Evolutionary conservation across 2,113 vertebrate species (phyloP), one percentile per base, ranked within the genome.

Genomic region (Lepus americanus): DNA sequence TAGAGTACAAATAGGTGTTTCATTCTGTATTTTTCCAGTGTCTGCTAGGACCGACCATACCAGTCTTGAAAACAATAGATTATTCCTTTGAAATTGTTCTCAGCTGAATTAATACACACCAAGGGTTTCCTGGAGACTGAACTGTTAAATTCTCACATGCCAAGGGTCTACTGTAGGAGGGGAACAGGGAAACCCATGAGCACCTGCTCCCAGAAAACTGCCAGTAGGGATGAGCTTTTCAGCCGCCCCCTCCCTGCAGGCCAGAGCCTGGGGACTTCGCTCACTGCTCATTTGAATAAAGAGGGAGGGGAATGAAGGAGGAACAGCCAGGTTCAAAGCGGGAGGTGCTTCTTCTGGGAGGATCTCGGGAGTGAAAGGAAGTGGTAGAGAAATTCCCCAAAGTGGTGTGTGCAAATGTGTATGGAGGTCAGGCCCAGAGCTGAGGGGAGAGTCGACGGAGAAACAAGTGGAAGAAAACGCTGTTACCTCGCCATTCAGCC

Each of bases 11-110:
- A 51, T n/a, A 91, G 31, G 44, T 76, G 20, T 51, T 73, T 90
- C 9, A 29, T 33, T 92, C 74, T 93, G 8, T 80, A 59, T 66
- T 93, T 94, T 89, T 79, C 36, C 19, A 89, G 2, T 83, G 91
- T 94, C 33, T 91, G 3, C 25, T 49, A 66, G 61, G 16, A 31
- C 1, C 5, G 1, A 69, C 49, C 14, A 31, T 76, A 70, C 31
- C 87, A 11, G 81, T 67, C n/a, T 88, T 82, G 49, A 95, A 93
- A 95, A 89, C 4, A 61, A 55, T 89, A 51, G 8, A 36, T 36
- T 61, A 66, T 90, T 94, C 10, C 22, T 79, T 95, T 70, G 14
- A 83, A 92, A 44, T 77, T 87, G 27, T 83, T 89, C 80, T 77
- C 29, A 70, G 31, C 61, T 69, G 53, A 88, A 74, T 79, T 89